Percentiles rank a stretch among this genome's conserved stretches.
phyloP scores from a whole-genome alignment of 2,113 vertebrate species.

The Myrmophylax atrothorax region DNA sequence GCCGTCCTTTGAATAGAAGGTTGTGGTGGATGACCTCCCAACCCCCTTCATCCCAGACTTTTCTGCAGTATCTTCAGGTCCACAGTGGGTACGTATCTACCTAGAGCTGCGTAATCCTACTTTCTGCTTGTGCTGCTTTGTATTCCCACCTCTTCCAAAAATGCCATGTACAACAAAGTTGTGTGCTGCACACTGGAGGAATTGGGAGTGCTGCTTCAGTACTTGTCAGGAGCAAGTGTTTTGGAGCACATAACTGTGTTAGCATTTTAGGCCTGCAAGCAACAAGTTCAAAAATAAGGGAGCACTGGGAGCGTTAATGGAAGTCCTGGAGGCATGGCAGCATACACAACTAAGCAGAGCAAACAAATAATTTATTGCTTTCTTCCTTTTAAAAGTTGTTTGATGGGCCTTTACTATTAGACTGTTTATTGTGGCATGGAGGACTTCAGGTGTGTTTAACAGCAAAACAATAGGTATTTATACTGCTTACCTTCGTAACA shows the following conservation, averaged over 20 bases:
- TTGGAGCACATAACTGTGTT: not conserved
- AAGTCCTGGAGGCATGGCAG: not conserved
- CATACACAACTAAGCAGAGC: not conserved
- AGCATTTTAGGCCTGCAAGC: not conserved
- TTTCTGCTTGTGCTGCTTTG: not conserved
- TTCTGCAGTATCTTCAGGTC: not conserved
- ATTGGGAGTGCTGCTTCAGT: not conserved
- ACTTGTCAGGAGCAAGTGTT: not conserved
- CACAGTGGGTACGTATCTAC: fast-evolving
- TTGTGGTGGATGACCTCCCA: not conserved
- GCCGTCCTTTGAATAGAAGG: not conserved
- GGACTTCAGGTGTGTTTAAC: not conserved
- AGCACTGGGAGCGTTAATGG: not conserved
- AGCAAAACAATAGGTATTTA: not conserved
- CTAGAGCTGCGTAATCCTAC: not conserved
- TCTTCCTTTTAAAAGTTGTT: not conserved
- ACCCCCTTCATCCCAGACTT: not conserved
- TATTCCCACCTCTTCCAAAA: not conserved
- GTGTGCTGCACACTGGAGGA: not conserved
- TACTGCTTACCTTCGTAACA: not conserved
- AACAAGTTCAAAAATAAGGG: not conserved
- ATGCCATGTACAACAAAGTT: not conserved
- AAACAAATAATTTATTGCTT: not conserved
- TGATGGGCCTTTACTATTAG: not conserved
- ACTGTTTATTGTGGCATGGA: not conserved